Conservation (phyloP, 2,113 vertebrate genomes). For the Ctenodactylus gundi region DNA sequence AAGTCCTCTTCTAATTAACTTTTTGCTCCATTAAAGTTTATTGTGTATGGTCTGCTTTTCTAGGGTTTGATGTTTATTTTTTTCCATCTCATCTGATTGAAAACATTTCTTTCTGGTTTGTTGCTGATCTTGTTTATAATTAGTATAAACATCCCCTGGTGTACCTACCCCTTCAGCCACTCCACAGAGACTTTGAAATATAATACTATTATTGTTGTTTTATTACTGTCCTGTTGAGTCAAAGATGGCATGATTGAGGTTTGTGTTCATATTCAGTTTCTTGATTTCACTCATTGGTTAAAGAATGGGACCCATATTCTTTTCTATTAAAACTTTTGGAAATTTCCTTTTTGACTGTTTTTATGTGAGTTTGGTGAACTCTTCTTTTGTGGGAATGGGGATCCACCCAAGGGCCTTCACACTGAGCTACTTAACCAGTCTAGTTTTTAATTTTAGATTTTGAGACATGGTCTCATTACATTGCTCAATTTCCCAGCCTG, state of each 20-base stretch:
- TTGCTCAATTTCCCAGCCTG: no score
- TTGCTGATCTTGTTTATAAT: not conserved
- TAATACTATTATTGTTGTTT: not conserved
- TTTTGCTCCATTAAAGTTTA: not conserved
- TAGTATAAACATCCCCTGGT: not conserved
- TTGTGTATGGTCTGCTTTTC: not conserved
- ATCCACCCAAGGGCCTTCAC: no score
- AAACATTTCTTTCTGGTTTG: not conserved
- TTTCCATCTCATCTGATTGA: slow-evolving; percentile 9
- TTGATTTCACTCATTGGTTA: slow-evolving; percentile 21
- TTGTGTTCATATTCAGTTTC: slow-evolving; percentile 4
- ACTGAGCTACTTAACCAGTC: no score
- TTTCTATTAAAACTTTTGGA: not conserved
- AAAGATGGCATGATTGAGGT: not conserved
- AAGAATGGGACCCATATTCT: not conserved
- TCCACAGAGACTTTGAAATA: not conserved
- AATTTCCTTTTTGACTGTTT: not conserved
- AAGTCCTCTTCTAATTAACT: not conserved
- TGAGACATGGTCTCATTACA: no score
- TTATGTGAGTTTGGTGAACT: no score
- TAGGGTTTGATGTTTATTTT: slow-evolving; percentile 23
- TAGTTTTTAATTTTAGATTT: no score
- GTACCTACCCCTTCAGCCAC: not conserved
- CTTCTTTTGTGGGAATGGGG: no score
- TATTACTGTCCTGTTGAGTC: not conserved